A percentile compares a stretch with the other conserved stretches of the same genome.
Evolutionary conservation across 2,113 vertebrate species (phyloP).

Genomic region (Talpa occidentalis): DNA sequence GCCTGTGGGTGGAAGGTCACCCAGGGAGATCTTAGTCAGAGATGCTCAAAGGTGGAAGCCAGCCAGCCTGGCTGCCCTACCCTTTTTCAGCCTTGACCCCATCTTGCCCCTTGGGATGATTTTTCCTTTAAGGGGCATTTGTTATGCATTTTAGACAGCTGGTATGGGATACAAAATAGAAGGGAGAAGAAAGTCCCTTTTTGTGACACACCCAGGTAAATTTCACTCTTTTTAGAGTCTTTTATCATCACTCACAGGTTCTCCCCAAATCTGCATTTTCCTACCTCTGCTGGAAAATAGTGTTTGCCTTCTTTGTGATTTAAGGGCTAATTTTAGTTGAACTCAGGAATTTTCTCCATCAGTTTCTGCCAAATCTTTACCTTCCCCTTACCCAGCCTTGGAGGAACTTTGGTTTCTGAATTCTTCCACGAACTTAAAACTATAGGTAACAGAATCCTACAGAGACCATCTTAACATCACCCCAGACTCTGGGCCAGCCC

Average conservation of each 20-base stretch:
- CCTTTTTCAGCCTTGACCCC: not conserved
- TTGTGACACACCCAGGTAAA: not conserved
- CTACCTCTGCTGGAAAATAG: not conserved
- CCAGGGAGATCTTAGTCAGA: not conserved
- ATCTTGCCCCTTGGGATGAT: not conserved
- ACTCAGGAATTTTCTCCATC: conserved; percentile 7
- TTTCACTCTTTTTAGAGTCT: not conserved
- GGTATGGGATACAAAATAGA: not conserved
- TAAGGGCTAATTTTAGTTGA: not conserved
- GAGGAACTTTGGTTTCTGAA: not conserved
- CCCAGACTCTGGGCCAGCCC: not conserved
- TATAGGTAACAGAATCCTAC: not conserved
- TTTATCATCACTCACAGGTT: not conserved
- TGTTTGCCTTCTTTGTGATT: not conserved
- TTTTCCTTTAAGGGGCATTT: not conserved
- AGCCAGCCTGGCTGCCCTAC: not conserved
- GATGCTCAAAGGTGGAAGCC: not conserved
- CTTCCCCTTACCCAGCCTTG: not conserved
- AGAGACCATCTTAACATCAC: not conserved
- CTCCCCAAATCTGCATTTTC: not conserved
- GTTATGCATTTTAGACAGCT: not conserved
- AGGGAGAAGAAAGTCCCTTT: not conserved
- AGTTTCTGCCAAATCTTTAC: conserved; percentile 8
- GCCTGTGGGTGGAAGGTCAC: rapidly evolving
- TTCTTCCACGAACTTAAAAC: not conserved